Evolutionary conservation across 2,113 vertebrate genomes (phyloP).

Genomic region (Galemys pyrenaicus): DNA sequence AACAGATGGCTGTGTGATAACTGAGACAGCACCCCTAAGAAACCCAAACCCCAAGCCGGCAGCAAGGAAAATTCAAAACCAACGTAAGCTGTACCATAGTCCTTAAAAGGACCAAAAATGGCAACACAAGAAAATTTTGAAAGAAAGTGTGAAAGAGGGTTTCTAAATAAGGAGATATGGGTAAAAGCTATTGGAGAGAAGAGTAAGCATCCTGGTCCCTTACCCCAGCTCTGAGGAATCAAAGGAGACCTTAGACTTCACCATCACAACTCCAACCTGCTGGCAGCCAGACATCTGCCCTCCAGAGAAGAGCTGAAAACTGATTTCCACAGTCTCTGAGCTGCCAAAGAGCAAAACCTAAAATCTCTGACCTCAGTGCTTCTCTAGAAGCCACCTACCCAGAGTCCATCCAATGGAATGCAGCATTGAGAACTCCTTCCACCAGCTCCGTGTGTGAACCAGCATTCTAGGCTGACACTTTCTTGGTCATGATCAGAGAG

Average conservation of each 20-base stretch:
- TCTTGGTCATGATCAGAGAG: background rate
- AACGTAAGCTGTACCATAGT: background rate
- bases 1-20: background rate
- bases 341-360: background rate
- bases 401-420: background rate
- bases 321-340: background rate
- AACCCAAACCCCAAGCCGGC: background rate
- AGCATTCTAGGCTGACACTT: background rate
- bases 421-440: background rate
- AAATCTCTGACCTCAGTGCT: background rate
- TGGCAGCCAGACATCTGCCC: background rate
- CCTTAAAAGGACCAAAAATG: constrained; percentile 12
- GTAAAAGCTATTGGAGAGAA: background rate
- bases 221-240: background rate
- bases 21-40: background rate
- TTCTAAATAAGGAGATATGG: background rate
- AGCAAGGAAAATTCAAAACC: constrained; percentile 26
- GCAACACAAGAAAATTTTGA: constrained; percentile 16
- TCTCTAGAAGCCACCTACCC: background rate
- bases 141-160: background rate
- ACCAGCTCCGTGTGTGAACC: background rate
- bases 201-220: background rate
- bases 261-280: background rate
- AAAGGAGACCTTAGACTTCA: background rate
- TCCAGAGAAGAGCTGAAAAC: background rate